Conservation (phyloP, 2,888 invertebrate genomes). For the Eupeodes latifasciatus region DNA sequence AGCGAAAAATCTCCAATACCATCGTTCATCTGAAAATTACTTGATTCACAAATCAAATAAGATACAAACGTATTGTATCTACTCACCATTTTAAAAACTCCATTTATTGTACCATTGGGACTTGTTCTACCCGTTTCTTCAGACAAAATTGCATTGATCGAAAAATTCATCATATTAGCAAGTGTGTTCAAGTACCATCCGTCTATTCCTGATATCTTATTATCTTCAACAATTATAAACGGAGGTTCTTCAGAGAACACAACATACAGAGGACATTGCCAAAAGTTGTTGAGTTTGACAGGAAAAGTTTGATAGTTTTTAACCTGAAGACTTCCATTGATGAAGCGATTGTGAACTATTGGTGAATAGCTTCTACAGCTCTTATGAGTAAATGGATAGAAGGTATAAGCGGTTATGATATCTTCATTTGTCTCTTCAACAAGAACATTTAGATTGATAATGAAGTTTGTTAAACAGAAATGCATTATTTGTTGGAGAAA, state of each 20-base stretch:
- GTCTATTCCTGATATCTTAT: conserved; percentile 4
- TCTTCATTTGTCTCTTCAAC: background rate
- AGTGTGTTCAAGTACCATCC: conserved; percentile 1
- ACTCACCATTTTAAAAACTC: conserved; percentile 37
- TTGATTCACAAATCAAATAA: no score
- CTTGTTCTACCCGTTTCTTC: conserved; percentile 4
- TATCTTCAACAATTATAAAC: background rate
- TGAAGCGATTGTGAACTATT: conserved; percentile 18
- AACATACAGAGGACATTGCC: conserved; percentile 5
- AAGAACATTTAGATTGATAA: conserved; percentile 8
- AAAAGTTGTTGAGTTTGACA: conserved; percentile 13
- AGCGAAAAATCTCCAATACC: conserved; percentile 13
- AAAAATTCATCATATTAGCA: conserved; percentile 7
- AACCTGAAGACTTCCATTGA: conserved; percentile 12
- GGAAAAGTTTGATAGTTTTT: background rate
- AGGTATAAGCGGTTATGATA: conserved; percentile 14
- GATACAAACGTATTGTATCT: background rate
- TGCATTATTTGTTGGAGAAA: background rate
- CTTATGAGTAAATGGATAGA: conserved; percentile 8
- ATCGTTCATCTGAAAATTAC: conserved; percentile 12
- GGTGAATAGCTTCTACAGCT: background rate
- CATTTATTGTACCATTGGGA: background rate
- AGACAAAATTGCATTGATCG: background rate
- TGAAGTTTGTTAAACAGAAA: conserved; percentile 9
- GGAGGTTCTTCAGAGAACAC: conserved; percentile 31